These are phyloP conservation scores for Tineola bisselliella DNA, from an alignment of 2,888 invertebrate species.

Conservation along the genomic window DNA sequence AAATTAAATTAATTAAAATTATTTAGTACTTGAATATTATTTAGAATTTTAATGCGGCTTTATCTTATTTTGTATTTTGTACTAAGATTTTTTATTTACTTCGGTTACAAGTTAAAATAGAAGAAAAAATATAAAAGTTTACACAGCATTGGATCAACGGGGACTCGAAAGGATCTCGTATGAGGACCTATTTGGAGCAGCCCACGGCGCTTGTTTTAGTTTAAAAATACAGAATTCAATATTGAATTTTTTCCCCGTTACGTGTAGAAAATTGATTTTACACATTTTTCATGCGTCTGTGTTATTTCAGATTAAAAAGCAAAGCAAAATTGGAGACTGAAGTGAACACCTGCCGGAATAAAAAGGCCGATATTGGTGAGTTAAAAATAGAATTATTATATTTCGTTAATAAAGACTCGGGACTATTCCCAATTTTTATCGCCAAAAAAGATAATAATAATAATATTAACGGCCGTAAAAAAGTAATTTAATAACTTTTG, in stretches of 20 bases:
- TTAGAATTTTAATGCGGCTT: too few relatives aligned
- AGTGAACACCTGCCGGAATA: slow-evolving; percentile 35
- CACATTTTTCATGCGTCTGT: neutral
- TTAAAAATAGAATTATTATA: neutral
- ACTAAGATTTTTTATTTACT: too few relatives aligned
- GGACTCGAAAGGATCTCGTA: too few relatives aligned
- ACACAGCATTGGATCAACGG: too few relatives aligned
- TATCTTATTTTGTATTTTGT: too few relatives aligned
- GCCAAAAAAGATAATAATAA: neutral
- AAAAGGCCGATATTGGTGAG: slow-evolving; percentile 45
- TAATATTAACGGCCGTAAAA: neutral
- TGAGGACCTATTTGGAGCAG: too few relatives aligned
- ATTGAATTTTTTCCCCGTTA: neutral
- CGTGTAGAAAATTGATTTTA: neutral
- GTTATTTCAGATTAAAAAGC: slow-evolving; percentile 43
- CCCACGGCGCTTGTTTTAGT: too few relatives aligned
- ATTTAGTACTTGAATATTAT: too few relatives aligned
- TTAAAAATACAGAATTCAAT: too few relatives aligned
- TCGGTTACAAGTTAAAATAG: too few relatives aligned
- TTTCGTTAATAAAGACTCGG: neutral
- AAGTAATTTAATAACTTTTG: neutral
- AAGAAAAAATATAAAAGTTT: too few relatives aligned
- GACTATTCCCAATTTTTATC: neutral
- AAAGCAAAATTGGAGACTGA: slow-evolving; percentile 44
- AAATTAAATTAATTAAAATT: too few relatives aligned